These are phyloP conservation scores for Mya arenaria DNA, from an alignment of 1,140 invertebrate species.

Conservation along the genomic window DNA sequence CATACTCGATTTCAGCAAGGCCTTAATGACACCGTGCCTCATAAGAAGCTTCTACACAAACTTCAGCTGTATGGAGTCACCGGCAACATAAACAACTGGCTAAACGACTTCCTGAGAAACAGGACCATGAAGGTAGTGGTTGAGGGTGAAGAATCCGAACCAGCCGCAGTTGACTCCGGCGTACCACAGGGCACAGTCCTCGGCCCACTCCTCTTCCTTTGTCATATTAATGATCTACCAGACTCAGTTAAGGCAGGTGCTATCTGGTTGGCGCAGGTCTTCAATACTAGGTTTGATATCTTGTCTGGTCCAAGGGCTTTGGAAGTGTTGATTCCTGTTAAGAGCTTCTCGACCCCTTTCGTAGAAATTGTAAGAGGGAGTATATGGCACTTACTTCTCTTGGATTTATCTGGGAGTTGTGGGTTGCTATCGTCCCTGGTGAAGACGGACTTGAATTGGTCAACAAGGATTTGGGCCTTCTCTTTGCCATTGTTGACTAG, in stretches of 20 bases:
- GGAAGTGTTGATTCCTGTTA: neutral
- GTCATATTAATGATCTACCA: conserved; percentile 25
- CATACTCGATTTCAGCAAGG: no score
- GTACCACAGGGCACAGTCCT: no score
- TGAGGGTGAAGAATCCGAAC: no score
- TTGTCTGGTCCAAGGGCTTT: conserved; percentile 29
- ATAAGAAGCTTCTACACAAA: no score
- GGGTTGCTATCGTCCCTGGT: neutral
- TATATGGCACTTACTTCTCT: neutral
- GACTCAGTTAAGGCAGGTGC: neutral
- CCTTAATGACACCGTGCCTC: no score
- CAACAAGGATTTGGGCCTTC: conserved; percentile 29
- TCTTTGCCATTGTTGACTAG: conserved; percentile 25
- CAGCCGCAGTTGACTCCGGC: no score
- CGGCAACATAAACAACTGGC: neutral
- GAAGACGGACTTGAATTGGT: conserved; percentile 51
- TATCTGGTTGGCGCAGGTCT: neutral
- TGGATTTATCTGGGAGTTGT: neutral
- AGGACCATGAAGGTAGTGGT: no score
- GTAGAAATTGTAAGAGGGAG: conserved; percentile 9
- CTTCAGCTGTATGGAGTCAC: neutral
- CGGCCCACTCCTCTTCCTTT: no score
- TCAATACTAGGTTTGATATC: conserved; percentile 13
- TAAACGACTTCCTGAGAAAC: conserved; percentile 17
- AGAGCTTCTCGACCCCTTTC: conserved; percentile 10